Base-by-base conservation (phyloP, 2,113 vertebrate species). In the Aepyceros melampus region DNA sequence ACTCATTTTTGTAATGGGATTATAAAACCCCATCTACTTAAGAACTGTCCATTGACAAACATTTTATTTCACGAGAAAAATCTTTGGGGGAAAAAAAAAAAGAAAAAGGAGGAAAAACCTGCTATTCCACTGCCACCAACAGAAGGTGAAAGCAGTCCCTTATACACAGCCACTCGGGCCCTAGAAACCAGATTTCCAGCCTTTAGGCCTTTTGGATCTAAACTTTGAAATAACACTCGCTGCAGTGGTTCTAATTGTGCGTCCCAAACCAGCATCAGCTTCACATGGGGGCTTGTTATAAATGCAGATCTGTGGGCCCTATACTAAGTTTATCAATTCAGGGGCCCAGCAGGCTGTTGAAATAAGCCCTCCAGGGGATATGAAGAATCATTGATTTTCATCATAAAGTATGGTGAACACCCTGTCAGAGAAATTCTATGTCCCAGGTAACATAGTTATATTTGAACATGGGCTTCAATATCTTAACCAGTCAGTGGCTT, bases 321-420 rank as follows among this genome's bases (percentile, higher is more conserved):
- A 13, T 7, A 11, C 23, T 19, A n/a, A n/a, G 19, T 53, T 82
- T 53, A 82, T 49, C 14, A 51, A 14, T 7, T 53, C 79, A 13
- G 43, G 19, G 15, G 40, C 14, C 27, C 33, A 25, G 58, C 1
- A 7, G 9, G 15, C 36, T 49, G 53, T 60, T 74, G 23, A 51
- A 58, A 45, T n/a, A 53, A 87, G 43, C 6, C 25, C 53, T 36
- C 43, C 3, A 10, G 21, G 31, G 62, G 7, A 23, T 74, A n/a
- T 33, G 7, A 67, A 60, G 71, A 56, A 78, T 12, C 33, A 25
- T 4, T 13, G 47, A 53, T 47, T 36, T 40, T 2, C 36, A 21
- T 33, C 27, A 0, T 3, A 5, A 14, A 2, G 21, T 29, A 33
- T 1, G 7, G 47, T 4, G n/a, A 51, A 53, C 6, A 3, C 23